Conservation (phyloP, 1,140 invertebrate genomes). For the Dysdera silvatica region DNA sequence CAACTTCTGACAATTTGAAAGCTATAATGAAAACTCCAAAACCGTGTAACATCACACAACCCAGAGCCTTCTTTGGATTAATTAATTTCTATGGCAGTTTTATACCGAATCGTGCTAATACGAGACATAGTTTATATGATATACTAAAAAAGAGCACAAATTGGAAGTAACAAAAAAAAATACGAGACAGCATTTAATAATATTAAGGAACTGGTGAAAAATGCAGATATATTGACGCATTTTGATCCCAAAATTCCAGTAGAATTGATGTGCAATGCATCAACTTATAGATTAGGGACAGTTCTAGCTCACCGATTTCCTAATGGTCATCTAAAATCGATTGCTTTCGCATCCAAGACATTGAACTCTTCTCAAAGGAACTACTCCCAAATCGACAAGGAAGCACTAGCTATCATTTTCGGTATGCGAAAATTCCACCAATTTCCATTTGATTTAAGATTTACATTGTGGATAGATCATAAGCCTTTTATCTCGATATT, state of each 20-base stretch:
- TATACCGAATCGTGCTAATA: constrained; percentile 34
- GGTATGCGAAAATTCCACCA: constrained; percentile 49
- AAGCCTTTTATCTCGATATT: constrained; percentile 48
- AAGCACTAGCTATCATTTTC: constrained; percentile 49
- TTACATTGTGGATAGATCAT: constrained; percentile 48
- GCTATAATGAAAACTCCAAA: constrained; percentile 38
- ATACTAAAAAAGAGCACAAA: constrained; percentile 30
- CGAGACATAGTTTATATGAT: constrained; percentile 31
- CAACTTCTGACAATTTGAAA: constrained; percentile 41
- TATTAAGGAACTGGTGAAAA: constrained; percentile 31
- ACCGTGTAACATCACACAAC: constrained; percentile 37
- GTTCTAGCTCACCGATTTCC: constrained; percentile 43
- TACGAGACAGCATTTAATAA: constrained; percentile 34
- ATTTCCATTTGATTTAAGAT: constrained; percentile 47
- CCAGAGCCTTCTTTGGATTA: constrained; percentile 29
- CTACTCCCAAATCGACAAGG: constrained; percentile 50
- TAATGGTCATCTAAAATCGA: constrained; percentile 42
- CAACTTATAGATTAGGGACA: constrained; percentile 42
- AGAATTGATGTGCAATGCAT: constrained; percentile 45
- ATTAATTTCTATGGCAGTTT: constrained; percentile 14
- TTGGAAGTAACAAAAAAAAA: constrained; percentile 33
- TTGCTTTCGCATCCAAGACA: constrained; percentile 46
- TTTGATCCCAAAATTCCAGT: constrained; percentile 46
- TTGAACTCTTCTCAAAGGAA: constrained; percentile 45
- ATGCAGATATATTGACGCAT: constrained; percentile 36